These are phyloP conservation scores for Hyperoplus immaculatus DNA, from an alignment of 2,797 vertebrate species.

Conservation along the genomic window DNA sequence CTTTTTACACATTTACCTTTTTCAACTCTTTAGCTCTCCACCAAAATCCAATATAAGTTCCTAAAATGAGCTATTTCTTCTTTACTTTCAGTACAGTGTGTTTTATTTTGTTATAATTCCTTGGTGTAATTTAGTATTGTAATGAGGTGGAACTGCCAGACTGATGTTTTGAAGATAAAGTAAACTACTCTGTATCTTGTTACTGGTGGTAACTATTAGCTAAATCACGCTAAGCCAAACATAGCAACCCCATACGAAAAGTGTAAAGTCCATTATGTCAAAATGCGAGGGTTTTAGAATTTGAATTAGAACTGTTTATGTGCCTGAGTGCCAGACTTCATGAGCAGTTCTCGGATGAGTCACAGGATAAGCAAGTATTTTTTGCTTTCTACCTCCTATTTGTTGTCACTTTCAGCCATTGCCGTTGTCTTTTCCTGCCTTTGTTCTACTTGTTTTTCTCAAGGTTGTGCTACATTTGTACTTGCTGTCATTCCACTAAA, in stretches of 20 bases:
- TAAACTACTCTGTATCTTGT: slow-evolving; percentile 24
- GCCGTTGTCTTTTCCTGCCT: slow-evolving; percentile 55
- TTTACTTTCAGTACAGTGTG: background rate
- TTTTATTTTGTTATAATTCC: slow-evolving; percentile 8
- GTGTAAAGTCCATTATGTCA: background rate
- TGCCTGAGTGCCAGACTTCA: background rate
- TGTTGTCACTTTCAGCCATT: slow-evolving; percentile 35
- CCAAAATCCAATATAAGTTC: background rate
- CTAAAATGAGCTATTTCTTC: background rate
- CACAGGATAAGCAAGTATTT: background rate
- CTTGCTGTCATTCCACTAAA: slow-evolving; percentile 46
- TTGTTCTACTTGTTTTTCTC: slow-evolving; percentile 68
- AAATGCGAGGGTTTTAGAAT: slow-evolving; percentile 2
- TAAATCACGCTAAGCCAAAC: slow-evolving; percentile 30
- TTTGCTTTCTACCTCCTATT: slow-evolving; percentile 4
- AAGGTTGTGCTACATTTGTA: slow-evolving; percentile 64
- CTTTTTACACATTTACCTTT: slow-evolving; percentile 12
- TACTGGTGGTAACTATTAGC: slow-evolving; percentile 31
- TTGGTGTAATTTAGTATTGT: slow-evolving; percentile 37
- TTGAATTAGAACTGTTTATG: background rate
- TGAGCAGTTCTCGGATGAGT: background rate
- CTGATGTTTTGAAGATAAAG: slow-evolving; percentile 40
- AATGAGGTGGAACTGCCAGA: slow-evolving; percentile 50
- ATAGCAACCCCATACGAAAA: slow-evolving; percentile 13
- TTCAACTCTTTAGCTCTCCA: slow-evolving; percentile 3